Evolutionary conservation across 2,113 vertebrate genomes (phyloP), one percentile per base, ranked within the genome.

Genomic region (Prolemur simus): DNA sequence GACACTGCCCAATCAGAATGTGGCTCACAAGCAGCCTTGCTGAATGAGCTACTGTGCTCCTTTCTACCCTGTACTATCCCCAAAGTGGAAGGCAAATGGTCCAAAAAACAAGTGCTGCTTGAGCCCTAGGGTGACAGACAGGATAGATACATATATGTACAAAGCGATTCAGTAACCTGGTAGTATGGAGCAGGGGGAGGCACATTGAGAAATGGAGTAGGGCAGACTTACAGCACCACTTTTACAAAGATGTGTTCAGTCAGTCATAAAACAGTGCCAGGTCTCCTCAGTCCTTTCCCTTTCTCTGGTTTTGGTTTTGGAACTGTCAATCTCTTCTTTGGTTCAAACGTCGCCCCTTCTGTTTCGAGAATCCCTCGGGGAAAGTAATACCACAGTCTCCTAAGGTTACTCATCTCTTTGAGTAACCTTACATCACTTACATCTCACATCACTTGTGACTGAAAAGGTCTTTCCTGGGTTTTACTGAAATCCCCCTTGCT

Each of bases 401-500:
- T 83, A 86, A 85, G 73, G 74, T 89, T 64, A 87, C 52, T 14
- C 52, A 56, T 49, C 49, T 87, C 85, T 42, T 34, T 54, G 63
- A 25, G 60, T 63, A 63, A 63, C 60, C 60, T 63, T 63, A 10
- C 60, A 29, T 63, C 60, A 63, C 60, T 63, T 63, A 63, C 60
- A 63, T 63, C 60, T 91, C 92, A 87, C 71, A 56, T 73, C n/a
- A 52, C 71, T 56, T 52, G 47, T 5, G 21, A 49, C 25, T 27
- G 71, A 58, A 39, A 97, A 85, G 37, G 73, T 76, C 47, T 89
- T 87, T 68, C 85, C 63, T 86, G 54, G 47, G 49, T 89, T 95
- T 94, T 58, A 90, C 68, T 85, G 88, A 83, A 74, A 45, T 56
- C 42, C 88, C 74, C 63, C 58, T 81, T 89, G 91, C 97, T 95